Evolutionary conservation across 2,797 vertebrate species (phyloP), one percentile per base, ranked within the genome.

Genomic region (Tenualosa ilisha): DNA sequence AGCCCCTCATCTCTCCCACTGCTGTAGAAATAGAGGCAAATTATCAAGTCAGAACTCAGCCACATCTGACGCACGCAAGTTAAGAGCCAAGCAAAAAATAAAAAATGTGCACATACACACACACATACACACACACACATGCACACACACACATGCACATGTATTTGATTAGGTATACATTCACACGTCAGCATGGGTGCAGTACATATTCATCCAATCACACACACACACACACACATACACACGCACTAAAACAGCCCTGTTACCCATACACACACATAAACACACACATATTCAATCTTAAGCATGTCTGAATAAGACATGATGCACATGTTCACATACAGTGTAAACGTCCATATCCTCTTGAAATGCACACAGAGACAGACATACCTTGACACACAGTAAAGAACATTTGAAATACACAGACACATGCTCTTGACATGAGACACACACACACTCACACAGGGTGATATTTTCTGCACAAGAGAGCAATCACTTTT

Each of bases 1-100:
- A 72, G 65, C 26, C 61, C 65, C 65, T 72, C 65, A 31, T 72
- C 65, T 37, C 65, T 37, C 3, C 26, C 11, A 12, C 3, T 24
- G 26, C 65, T 31, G 65, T 24, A 72, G 3, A 37, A 31, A 72
- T 65, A 31, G 65, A 37, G 26, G 65, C 65, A 37, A 72, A 72
- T 72, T 72, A 72, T 31, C 24, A 72, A 72, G 65, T 72, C 65
- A 72, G 12, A 72, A 72, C 26, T 72, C 65, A 37, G 65, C 15
- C 65, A 13, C 65, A 72, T 72, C 26, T 72, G 65, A 72, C 65
- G 65, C 65, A 72, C 26, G n/a, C 26, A 72, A 72, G 65, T 72
- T 13, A 72, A 72, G 26, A 72, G 65, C 26, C 17, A 9, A 13
- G 37, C 65, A 40, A 72, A 26, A 26, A 31, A 31, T 31, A 31